phyloP scores from a whole-genome alignment of 2,797 vertebrate species.

The Xerus rutilus region DNA sequence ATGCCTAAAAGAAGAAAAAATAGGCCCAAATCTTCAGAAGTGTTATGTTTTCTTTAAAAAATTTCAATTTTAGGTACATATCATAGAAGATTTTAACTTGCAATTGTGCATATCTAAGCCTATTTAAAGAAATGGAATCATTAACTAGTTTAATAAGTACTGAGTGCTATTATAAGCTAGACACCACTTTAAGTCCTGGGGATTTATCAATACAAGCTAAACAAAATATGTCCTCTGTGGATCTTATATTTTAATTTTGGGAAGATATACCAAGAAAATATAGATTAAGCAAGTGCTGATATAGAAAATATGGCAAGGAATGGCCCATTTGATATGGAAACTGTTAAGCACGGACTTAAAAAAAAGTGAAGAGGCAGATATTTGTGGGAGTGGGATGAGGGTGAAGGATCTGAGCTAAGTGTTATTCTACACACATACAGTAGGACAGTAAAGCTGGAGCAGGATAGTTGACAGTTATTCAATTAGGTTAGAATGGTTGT shows the following conservation, averaged over 20 bases:
- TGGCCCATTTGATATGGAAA: background rate
- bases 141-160: background rate
- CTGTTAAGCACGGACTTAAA: background rate
- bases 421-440: background rate
- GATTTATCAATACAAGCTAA: background rate
- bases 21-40: background rate
- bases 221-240: background rate
- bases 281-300: background rate
- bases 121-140: too few relatives aligned
- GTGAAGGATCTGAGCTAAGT: background rate
- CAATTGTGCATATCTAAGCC: background rate
- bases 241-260: background rate
- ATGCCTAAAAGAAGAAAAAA: too few relatives aligned
- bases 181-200: background rate
- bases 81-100: background rate
- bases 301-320: background rate
- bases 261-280: background rate
- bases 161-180: background rate
- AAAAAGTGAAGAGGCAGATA: background rate
- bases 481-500: background rate
- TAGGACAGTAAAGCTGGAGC: background rate
- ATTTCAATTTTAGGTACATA: background rate
- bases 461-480: background rate
- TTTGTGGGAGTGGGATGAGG: background rate
- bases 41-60: background rate